Base-by-base conservation (phyloP, 2,888 invertebrate genomes). In the Thysanoteuthis rhombus region DNA sequence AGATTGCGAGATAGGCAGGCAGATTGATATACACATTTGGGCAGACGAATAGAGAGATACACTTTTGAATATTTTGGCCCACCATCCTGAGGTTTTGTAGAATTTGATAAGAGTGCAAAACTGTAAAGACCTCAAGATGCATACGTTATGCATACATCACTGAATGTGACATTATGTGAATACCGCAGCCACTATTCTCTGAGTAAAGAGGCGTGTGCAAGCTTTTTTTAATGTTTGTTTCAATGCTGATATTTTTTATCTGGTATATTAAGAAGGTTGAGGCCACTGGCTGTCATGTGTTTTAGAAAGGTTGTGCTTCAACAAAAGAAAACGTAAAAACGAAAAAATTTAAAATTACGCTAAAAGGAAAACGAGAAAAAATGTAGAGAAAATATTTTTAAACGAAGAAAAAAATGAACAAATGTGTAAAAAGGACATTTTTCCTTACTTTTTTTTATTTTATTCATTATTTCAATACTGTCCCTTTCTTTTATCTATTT, bases 281-380 rank as follows among this genome's bases (percentile, higher is more conserved):
- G 75, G 75, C 75, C n/a, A 75, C n/a, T n/a, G n/a, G 75, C 75
- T 75, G 75, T n/a, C 75, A 75, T 75, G 75, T 75, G 75, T 75
- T n/a, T 16, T 75, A 75, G 75, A 75, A 75, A 75, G 75, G 75
- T 75, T n/a, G 12, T 75, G n/a, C n/a, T 75, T 16, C 75, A 75
- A 75, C 75, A 75, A 75, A 75, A 75, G 75, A 75, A 75, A 75
- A n/a, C 12, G 75, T 36, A 75, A 2, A 36, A n/a, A 75, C 75
- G 16, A 36, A 25, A 6, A 10, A n/a, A n/a, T 75, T 75, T 75
- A 5, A 75, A 58, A 75, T n/a, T n/a, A 36, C 75, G 75, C 75
- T 75, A n/a, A 75, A 75, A 75, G 75, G 75, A 75, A n/a, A n/a
- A 75, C 36, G 75, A 36, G 75, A 75, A n/a, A 58, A 75, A n/a